Percentiles rank a stretch among this genome's conserved stretches.
Evolutionary conservation across 2,113 vertebrate species (phyloP).

Genomic region (Neotoma lepida): DNA sequence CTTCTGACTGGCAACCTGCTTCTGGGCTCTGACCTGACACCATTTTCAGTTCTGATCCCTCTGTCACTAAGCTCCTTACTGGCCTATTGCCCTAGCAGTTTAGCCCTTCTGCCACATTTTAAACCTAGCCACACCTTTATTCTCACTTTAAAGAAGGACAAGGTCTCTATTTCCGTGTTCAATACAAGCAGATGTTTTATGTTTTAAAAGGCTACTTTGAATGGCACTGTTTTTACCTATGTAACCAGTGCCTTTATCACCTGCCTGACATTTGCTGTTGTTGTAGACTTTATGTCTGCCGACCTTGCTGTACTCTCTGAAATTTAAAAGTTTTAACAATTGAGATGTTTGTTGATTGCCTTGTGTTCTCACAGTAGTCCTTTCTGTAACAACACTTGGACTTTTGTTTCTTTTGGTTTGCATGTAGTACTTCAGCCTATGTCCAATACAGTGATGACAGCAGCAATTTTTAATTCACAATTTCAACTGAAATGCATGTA

Average conservation of each 20-base stretch:
- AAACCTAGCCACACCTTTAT: not conserved
- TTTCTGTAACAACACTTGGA: not conserved
- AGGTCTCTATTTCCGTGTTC: not conserved
- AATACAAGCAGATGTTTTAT: not conserved
- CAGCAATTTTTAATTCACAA: not conserved
- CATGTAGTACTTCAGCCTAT: not conserved
- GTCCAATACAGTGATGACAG: not conserved
- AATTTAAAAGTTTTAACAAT: not conserved
- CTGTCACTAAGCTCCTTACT: not conserved
- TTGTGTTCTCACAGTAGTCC: not conserved
- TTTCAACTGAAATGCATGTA: not conserved
- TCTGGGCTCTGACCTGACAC: not conserved
- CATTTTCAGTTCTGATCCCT: not conserved
- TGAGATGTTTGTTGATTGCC: constrained; percentile 5
- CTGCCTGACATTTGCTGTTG: not conserved
- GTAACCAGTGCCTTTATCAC: not conserved
- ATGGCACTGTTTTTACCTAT: not conserved
- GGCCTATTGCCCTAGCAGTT: not conserved
- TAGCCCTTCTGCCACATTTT: not conserved
- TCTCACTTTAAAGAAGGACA: not conserved
- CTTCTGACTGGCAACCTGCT: not conserved
- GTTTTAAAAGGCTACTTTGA: constrained; percentile 18
- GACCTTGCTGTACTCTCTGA: not conserved
- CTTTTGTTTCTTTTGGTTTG: not conserved
- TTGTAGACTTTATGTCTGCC: not conserved